Evolutionary conservation across 2,888 invertebrate genomes (phyloP), one percentile per base, ranked within the genome.

Genomic region (Trichogramma dendrolimi): DNA sequence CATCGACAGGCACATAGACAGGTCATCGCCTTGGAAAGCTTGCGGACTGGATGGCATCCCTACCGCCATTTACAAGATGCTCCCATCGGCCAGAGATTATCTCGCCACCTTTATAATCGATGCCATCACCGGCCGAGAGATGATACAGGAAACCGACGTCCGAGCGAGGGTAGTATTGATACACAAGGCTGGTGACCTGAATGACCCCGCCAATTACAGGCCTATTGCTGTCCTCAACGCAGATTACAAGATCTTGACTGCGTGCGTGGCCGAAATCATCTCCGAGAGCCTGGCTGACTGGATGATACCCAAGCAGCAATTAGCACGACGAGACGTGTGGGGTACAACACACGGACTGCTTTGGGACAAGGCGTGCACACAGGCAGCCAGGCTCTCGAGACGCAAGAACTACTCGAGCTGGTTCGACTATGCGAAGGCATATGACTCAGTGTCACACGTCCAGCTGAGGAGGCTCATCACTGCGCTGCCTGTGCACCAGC

Each of bases 191-290:
- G 70, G 70, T 0, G 68, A 68, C 53, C 38, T 49, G 41, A 48
- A 54, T 0, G 62, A 69, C 39, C 69, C 70, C 0, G 62, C 62
- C 0, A 69, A 68, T 52, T 70, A 69, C 55, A 49, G 68, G 27
- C 69, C 68, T 6, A 72, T 70, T 6, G 63, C 69, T 0, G 41
- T 72, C 1, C 58, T 72, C 6, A 72, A 72, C 58, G 64, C 66
- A 1, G 72, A 71, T 51, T 69, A 70, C 51, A 71, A 71, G 49
- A 64, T 70, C 4, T 4, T 70, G 1, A 70, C 71, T 0, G 57
- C 66, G 4, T 14, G 14, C 2, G 50, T n/a, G 0, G 51, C 51
- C 11, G 51, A 58, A 38, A 42, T 51, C 41, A 43, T 14, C 14
- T 14, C 14, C 14, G 14, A 14, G 14, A 14, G 14, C 14, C 14